Percentiles rank a stretch among this genome's conserved stretches.
Evolutionary conservation across 2,888 invertebrate species (phyloP).

Genomic region (Cheilosia variabilis): DNA sequence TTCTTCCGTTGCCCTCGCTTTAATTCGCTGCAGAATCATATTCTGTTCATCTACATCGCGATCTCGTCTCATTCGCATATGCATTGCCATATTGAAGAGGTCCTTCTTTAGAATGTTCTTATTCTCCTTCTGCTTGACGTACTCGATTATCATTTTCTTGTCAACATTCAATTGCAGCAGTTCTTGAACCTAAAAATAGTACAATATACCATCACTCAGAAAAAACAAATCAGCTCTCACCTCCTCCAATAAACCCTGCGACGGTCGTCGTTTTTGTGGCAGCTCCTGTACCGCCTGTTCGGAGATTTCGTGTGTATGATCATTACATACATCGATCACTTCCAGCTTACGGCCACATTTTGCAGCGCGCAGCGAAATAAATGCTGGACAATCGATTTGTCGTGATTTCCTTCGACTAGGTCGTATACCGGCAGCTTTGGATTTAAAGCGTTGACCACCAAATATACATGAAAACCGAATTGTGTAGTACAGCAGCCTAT

Average conservation of each 20-base stretch:
- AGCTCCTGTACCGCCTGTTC: slow-evolving; percentile 80
- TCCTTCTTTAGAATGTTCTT: slow-evolving; percentile 63
- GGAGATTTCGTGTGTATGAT: slow-evolving; percentile 84
- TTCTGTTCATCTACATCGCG: slow-evolving; percentile 50
- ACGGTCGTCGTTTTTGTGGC: slow-evolving; percentile 64
- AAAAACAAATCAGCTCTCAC: slow-evolving; percentile 1
- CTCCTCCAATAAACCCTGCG: slow-evolving; percentile 55
- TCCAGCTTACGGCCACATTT: slow-evolving; percentile 83
- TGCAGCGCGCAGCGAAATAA: slow-evolving; percentile 83
- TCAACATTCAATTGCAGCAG: slow-evolving; percentile 60
- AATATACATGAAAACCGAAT: slow-evolving; percentile 84
- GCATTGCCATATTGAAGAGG: slow-evolving; percentile 60
- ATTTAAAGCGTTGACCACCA: slow-evolving; percentile 83
- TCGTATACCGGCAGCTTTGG: slow-evolving; percentile 82
- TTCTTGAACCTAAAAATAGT: slow-evolving; percentile 51
- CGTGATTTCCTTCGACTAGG: slow-evolving; percentile 81
- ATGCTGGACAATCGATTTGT: slow-evolving; percentile 83
- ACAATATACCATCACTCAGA: not conserved
- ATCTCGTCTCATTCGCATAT: slow-evolving; percentile 30
- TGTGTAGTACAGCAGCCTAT: slow-evolving; percentile 83
- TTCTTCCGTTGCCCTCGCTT: slow-evolving; percentile 43
- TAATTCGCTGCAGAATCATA: slow-evolving; percentile 49
- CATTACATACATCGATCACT: slow-evolving; percentile 84
- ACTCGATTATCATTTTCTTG: slow-evolving; percentile 59
- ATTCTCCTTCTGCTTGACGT: slow-evolving; percentile 63